phyloP scores from a whole-genome alignment of 2,888 invertebrate species.

The Phymatocera aterrima region DNA sequence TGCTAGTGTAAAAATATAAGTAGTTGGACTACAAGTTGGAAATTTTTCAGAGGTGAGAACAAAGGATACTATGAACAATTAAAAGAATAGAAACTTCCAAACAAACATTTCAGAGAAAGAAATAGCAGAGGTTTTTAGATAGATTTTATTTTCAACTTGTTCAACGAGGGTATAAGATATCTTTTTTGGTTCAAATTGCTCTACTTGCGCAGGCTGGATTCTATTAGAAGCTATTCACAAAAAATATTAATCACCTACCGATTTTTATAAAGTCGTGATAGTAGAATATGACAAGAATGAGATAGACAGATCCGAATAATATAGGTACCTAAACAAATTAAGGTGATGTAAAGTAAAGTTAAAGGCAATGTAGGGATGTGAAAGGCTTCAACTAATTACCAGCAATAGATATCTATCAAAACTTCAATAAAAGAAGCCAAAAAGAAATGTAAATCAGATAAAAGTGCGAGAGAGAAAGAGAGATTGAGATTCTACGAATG shows the following conservation, averaged over 20 bases:
- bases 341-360: no score
- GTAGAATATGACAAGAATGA: background rate
- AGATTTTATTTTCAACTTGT: background rate
- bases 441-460: background rate
- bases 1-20: background rate
- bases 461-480: background rate
- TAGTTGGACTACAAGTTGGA: no score
- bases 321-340: background rate
- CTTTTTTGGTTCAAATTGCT: background rate
- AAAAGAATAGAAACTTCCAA: background rate
- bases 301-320: background rate
- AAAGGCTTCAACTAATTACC: background rate
- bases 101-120: background rate
- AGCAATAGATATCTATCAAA: background rate
- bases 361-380: background rate
- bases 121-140: no score
- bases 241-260: background rate
- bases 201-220: background rate
- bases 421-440: background rate
- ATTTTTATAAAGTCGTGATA: background rate
- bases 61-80: background rate
- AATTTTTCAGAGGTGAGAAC: background rate
- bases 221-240: background rate
- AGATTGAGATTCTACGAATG: conserved; percentile 15
- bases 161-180: background rate